Conservation (phyloP, 2,113 vertebrate genomes). For the Salvelinus fontinalis region DNA sequence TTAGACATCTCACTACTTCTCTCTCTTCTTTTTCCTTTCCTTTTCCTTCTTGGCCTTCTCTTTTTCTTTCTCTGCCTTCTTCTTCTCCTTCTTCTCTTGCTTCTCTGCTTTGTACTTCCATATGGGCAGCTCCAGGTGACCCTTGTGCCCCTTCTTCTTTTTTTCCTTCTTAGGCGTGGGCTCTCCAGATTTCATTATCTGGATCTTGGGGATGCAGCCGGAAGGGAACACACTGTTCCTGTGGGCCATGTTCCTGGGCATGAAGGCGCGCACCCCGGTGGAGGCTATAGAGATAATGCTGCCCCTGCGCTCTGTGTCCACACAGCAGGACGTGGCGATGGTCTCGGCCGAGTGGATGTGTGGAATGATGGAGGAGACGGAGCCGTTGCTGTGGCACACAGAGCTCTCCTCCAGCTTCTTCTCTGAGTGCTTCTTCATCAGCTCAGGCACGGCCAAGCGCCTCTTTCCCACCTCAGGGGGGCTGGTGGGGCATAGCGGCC, state of each 20-base stretch:
- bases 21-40: constrained; percentile 24
- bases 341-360: constrained; percentile 52
- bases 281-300: constrained; percentile 57
- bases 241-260: constrained; percentile 60
- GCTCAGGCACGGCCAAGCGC: constrained; percentile 79
- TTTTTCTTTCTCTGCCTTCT: constrained; percentile 34
- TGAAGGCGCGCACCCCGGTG: constrained; percentile 51
- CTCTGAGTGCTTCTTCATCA: constrained; percentile 64
- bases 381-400: constrained; percentile 32
- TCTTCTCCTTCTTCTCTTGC: constrained; percentile 60
- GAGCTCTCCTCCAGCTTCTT: constrained; percentile 31
- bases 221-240: constrained; percentile 70
- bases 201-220: constrained; percentile 76
- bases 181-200: constrained; percentile 63
- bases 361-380: constrained; percentile 46
- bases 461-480: constrained; percentile 79
- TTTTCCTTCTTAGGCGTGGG: constrained; percentile 26
- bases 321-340: constrained; percentile 41
- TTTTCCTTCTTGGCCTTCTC: constrained; percentile 28
- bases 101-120: constrained; percentile 83
- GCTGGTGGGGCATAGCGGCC: constrained; percentile 78
- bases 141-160: constrained; percentile 54
- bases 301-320: constrained; percentile 37
- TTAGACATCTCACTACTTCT: constrained; percentile 6
- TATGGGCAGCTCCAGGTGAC: constrained; percentile 73